Conservation (phyloP, 1,140 invertebrate species). For the Gonioctena quinquepunctata region DNA sequence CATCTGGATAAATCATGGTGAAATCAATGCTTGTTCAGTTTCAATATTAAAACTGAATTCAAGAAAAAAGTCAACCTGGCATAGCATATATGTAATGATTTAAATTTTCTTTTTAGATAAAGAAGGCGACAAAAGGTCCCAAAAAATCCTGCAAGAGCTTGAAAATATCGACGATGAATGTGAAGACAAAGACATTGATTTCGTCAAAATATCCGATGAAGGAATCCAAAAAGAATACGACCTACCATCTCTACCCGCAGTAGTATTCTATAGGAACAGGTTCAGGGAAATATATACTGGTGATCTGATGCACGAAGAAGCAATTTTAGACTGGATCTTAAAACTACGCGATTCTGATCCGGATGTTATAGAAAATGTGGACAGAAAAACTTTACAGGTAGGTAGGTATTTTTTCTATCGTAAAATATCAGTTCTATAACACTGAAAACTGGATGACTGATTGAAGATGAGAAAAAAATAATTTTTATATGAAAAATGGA, state of each 20-base stretch:
- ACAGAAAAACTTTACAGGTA: slow-evolving; percentile 82
- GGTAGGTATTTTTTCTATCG: slow-evolving; percentile 71
- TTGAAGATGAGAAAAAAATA: too few species aligned
- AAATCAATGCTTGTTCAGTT: too few species aligned
- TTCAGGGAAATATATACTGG: slow-evolving; percentile 81
- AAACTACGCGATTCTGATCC: slow-evolving; percentile 81
- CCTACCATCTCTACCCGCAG: slow-evolving; percentile 76
- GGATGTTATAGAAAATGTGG: slow-evolving; percentile 90
- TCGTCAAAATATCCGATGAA: slow-evolving; percentile 91
- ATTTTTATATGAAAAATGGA: too few species aligned
- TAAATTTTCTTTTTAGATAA: slow-evolving; percentile 78
- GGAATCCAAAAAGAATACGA: slow-evolving; percentile 89
- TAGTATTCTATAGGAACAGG: slow-evolving; percentile 89
- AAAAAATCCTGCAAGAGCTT: slow-evolving; percentile 85
- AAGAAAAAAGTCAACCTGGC: too few species aligned
- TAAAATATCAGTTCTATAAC: too few species aligned
- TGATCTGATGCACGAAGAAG: slow-evolving; percentile 90
- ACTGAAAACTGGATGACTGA: too few species aligned
- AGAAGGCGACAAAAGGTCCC: slow-evolving; percentile 87
- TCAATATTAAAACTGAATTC: too few species aligned
- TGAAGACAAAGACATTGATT: slow-evolving; percentile 89
- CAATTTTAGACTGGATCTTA: slow-evolving; percentile 87
- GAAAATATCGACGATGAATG: slow-evolving; percentile 95
- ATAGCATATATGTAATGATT: too few species aligned
- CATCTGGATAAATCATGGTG: too few species aligned